phyloP scores from a whole-genome alignment of 2,797 vertebrate species.

The Pseudochirops cupreus region DNA sequence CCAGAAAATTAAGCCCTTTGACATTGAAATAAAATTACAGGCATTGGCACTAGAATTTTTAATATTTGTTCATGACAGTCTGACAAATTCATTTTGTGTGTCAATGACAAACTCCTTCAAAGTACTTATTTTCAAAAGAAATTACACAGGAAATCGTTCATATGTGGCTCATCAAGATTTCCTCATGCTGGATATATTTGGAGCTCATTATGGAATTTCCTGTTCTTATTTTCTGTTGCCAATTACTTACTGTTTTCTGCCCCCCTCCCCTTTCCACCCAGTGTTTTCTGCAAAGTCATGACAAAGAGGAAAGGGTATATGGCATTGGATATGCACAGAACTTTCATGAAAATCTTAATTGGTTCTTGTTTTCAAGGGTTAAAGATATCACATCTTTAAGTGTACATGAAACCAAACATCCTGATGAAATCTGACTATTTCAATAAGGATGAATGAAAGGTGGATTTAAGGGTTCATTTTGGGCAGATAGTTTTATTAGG shows the following conservation, averaged over 20 bases:
- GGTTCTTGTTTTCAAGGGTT: neutral
- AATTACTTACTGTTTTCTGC: neutral
- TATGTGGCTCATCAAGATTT: conserved; percentile 9
- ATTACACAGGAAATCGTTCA: neutral
- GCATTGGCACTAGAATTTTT: neutral
- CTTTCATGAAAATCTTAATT: conserved; percentile 10
- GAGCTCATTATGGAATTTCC: neutral
- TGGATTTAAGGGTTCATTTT: neutral
- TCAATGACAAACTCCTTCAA: conserved; percentile 22
- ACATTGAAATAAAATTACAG: conserved; percentile 15
- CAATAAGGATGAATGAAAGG: neutral
- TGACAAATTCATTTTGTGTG: conserved; percentile 13
- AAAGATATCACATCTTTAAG: neutral
- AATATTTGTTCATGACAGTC: neutral
- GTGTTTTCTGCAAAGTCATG: neutral
- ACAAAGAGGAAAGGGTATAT: neutral
- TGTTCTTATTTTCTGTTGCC: conserved; percentile 26
- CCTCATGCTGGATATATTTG: conserved; percentile 44
- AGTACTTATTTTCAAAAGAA: conserved; percentile 44
- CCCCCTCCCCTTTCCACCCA: neutral
- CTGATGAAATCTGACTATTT: neutral
- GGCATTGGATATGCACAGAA: conserved; percentile 12
- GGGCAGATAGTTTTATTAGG: neutral
- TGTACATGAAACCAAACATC: neutral
- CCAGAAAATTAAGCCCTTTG: neutral